These are phyloP conservation scores for Chironomus striatipennis DNA, from an alignment of 1,140 invertebrate genomes.

Conservation along the genomic window DNA sequence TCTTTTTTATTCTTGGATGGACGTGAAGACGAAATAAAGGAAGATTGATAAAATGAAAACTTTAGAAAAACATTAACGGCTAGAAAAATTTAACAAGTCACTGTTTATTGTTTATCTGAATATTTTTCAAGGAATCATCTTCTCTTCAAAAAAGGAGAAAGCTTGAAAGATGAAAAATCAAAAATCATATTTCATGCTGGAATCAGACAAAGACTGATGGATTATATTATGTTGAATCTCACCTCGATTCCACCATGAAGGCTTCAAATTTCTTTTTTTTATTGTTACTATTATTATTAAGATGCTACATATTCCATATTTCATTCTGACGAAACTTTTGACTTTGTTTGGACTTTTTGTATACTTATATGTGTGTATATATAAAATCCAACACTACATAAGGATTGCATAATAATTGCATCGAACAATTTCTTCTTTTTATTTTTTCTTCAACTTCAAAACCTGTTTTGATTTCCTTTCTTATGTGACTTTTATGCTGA, in stretches of 20 bases:
- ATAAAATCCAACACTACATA: neutral
- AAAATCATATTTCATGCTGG: constrained; percentile 5
- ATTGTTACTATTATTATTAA: too few species aligned
- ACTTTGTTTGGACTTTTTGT: too few species aligned
- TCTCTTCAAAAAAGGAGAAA: neutral
- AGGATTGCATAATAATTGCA: neutral
- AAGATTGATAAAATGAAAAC: too few species aligned
- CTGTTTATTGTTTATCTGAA: neutral
- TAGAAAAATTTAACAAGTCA: neutral
- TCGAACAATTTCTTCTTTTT: neutral
- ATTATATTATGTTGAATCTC: neutral
- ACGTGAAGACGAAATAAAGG: too few species aligned
- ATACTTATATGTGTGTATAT: too few species aligned
- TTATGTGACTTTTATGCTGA: too few species aligned
- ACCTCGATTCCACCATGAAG: too few species aligned
- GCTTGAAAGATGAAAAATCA: neutral
- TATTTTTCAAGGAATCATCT: neutral
- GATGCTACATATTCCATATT: too few species aligned
- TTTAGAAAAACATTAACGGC: neutral
- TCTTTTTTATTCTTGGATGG: too few species aligned
- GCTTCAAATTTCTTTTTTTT: too few species aligned
- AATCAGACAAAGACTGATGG: neutral
- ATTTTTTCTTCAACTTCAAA: neutral
- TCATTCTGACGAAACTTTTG: too few species aligned
- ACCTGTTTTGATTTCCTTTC: neutral